These are phyloP conservation scores for Alviniconcha marisindica DNA, from an alignment of 1,140 invertebrate species.

Conservation along the genomic window DNA sequence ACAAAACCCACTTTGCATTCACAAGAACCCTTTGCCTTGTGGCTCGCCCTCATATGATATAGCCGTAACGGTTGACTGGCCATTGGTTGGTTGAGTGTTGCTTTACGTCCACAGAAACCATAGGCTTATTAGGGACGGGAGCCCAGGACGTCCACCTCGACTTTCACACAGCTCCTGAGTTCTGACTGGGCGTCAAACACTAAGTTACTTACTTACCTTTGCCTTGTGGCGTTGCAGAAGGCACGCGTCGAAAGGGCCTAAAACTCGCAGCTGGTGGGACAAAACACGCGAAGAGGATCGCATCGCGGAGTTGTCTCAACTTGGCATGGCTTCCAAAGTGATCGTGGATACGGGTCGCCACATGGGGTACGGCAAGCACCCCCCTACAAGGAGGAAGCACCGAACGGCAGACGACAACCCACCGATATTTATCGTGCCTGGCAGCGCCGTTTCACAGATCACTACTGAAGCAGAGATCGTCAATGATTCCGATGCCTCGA, in stretches of 20 bases:
- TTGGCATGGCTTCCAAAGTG: not conserved
- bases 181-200: no score
- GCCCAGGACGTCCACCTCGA: no score
- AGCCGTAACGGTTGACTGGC: no score
- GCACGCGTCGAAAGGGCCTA: not conserved
- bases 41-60: no score
- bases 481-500: not conserved
- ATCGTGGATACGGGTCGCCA: not conserved
- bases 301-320: not conserved
- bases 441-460: not conserved
- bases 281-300: not conserved
- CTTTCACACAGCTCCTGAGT: no score
- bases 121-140: no score
- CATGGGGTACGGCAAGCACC: slow-evolving; percentile 6
- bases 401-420: not conserved
- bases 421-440: not conserved
- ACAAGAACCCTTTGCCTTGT: no score
- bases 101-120: no score
- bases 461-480: not conserved
- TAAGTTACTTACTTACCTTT: no score
- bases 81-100: no score
- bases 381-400: not conserved
- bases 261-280: not conserved
- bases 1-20: no score
- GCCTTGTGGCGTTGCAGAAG: not conserved